These are phyloP conservation scores for Limnephilus rhombicus DNA, from an alignment of 2,888 invertebrate species.

Conservation along the genomic window DNA sequence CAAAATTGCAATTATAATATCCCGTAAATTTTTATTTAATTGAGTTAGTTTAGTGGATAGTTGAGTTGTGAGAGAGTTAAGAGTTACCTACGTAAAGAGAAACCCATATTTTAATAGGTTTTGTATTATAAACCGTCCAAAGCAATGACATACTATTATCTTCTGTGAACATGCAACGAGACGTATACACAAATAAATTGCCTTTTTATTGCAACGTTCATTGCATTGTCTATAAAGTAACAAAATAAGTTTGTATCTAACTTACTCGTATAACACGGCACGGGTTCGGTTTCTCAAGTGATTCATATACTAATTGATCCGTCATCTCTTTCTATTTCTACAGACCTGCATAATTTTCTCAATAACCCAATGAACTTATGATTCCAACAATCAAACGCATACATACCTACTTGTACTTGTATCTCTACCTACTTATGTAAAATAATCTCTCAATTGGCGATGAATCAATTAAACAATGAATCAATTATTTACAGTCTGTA, in stretches of 20 bases:
- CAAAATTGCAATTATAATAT: no score
- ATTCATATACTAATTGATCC: not conserved
- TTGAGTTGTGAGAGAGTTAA: no score
- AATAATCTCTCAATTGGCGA: constrained; percentile 24
- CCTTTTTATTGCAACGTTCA: not conserved
- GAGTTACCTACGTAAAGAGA: no score
- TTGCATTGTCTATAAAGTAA: not conserved
- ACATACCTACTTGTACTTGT: no score
- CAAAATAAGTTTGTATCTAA: not conserved
- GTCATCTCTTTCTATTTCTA: not conserved
- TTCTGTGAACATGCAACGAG: not conserved
- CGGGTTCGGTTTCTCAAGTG: not conserved
- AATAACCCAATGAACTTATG: constrained; percentile 10
- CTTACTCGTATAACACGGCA: not conserved
- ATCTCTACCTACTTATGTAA: not conserved
- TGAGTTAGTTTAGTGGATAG: no score
- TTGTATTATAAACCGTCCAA: no score
- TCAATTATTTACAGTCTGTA: not conserved
- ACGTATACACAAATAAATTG: not conserved
- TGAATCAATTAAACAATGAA: constrained; percentile 29
- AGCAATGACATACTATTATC: not conserved
- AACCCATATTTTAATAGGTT: no score
- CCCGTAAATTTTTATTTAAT: no score
- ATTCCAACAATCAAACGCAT: constrained; percentile 2
- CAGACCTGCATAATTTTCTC: constrained; percentile 8